Percentiles rank a stretch among this genome's conserved stretches.
phyloP scores from a whole-genome alignment of 2,888 invertebrate genomes.

The Eupithecia dodoneata region DNA sequence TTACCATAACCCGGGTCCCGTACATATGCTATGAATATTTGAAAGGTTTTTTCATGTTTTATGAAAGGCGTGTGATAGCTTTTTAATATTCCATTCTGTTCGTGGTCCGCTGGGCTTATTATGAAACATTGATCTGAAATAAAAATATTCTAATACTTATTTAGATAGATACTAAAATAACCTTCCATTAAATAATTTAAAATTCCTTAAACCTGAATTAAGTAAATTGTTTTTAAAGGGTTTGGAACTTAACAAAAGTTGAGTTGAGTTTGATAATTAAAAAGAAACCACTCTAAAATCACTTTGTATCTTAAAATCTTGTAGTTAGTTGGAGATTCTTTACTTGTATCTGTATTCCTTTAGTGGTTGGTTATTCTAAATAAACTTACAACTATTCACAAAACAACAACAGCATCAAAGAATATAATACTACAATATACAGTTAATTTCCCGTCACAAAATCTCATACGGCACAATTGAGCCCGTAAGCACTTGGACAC shows the following conservation, averaged over 20 bases:
- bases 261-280: not conserved
- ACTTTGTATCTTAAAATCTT: not conserved
- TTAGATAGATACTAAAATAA: not conserved
- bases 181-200: no score
- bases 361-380: not conserved
- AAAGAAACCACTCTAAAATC: not conserved
- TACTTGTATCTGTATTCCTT: not conserved
- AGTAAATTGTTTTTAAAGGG: not conserved
- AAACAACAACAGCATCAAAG: not conserved
- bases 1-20: constrained; percentile 62
- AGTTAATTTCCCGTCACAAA: constrained; percentile 18
- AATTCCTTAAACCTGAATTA: not conserved
- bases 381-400: not conserved
- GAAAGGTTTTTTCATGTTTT: constrained; percentile 43
- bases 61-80: constrained; percentile 13
- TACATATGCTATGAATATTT: constrained; percentile 58
- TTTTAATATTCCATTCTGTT: constrained; percentile 9
- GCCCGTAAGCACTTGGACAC: constrained; percentile 23
- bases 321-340: not conserved
- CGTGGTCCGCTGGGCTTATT: not conserved
- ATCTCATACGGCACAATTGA: constrained; percentile 17
- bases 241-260: not conserved
- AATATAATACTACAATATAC: not conserved
- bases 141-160: not conserved
- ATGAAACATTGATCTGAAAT: not conserved